Percentiles rank a stretch among this genome's conserved stretches.
Conservation (phyloP, 1,140 invertebrate genomes). For the Aphelenchoides avenae region DNA sequence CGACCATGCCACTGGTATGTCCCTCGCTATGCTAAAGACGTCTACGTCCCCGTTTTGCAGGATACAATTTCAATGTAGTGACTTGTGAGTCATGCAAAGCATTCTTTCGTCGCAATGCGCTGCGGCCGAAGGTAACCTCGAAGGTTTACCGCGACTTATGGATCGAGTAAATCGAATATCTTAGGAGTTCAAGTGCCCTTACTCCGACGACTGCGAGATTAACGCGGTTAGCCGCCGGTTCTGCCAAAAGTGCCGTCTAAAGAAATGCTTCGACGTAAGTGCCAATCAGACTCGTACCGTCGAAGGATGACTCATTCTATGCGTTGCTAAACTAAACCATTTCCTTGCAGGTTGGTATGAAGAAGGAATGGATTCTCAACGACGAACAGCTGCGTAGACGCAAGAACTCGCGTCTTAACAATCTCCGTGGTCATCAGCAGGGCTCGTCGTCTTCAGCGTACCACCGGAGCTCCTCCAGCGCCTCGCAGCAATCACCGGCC, state of each 20-base stretch:
- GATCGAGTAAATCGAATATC: too few species aligned
- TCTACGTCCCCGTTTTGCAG: too few species aligned
- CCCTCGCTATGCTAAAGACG: too few species aligned
- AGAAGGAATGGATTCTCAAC: constrained; percentile 93
- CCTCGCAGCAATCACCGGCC: neutral
- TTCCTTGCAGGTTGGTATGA: constrained; percentile 62
- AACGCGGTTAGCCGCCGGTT: constrained; percentile 74
- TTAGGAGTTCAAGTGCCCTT: constrained; percentile 87
- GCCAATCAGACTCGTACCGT: neutral
- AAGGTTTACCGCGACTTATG: too few species aligned
- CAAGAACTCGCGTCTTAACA: constrained; percentile 79
- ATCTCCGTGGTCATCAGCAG: constrained; percentile 61
- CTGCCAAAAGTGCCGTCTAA: constrained; percentile 42
- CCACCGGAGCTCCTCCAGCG: neutral
- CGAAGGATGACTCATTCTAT: neutral
- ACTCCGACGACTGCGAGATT: constrained; percentile 83
- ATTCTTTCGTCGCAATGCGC: too few species aligned
- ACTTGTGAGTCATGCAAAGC: too few species aligned
- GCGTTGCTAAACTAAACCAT: neutral
- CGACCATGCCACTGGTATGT: too few species aligned
- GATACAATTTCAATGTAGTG: too few species aligned
- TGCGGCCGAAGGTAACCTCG: too few species aligned
- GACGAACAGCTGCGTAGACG: constrained; percentile 76
- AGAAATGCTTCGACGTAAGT: constrained; percentile 49
- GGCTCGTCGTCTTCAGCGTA: constrained; percentile 2